Percentiles rank a stretch among this genome's conserved stretches.
Conservation (phyloP, 2,113 vertebrate genomes). For the Clinocottus analis region DNA sequence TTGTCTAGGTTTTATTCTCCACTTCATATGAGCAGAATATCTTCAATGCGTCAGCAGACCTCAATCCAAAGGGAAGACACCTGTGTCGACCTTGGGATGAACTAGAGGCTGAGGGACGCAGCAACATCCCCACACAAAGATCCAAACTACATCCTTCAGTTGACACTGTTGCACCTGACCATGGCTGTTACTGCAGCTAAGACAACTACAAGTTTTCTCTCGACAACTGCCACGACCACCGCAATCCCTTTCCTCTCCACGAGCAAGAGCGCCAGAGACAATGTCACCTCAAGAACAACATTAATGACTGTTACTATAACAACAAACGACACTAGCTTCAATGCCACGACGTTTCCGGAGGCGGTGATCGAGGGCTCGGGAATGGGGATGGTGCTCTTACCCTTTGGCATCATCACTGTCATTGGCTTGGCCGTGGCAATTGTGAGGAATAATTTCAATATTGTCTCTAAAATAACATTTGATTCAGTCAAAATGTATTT, state of each 20-base stretch:
- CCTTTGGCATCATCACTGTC: constrained; percentile 94
- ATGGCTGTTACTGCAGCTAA: constrained; percentile 70
- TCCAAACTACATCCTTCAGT: neutral
- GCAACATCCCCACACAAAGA: constrained; percentile 3
- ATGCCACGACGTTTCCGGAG: constrained; percentile 88
- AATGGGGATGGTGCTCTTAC: constrained; percentile 91
- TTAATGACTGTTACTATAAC: constrained; percentile 82
- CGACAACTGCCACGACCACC: constrained; percentile 58
- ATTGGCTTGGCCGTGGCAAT: constrained; percentile 92
- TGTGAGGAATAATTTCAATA: constrained; percentile 82
- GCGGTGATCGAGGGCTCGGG: constrained; percentile 76
- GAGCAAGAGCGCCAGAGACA: constrained; percentile 62
- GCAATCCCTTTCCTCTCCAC: constrained; percentile 60
- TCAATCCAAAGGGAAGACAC: constrained; percentile 30
- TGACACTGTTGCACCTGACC: constrained; percentile 38
- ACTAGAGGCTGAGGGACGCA: constrained; percentile 41
- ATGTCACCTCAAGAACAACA: constrained; percentile 69
- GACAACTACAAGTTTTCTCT: constrained; percentile 61
- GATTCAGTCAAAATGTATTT: neutral
- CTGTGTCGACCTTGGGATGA: constrained; percentile 33
- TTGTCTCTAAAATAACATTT: neutral
- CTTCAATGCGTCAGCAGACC: constrained; percentile 41
- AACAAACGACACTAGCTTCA: constrained; percentile 88
- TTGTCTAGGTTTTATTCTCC: constrained; percentile 12
- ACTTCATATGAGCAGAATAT: constrained; percentile 26